Base-by-base conservation (phyloP, 2,113 vertebrate species). In the Hucho hucho region DNA sequence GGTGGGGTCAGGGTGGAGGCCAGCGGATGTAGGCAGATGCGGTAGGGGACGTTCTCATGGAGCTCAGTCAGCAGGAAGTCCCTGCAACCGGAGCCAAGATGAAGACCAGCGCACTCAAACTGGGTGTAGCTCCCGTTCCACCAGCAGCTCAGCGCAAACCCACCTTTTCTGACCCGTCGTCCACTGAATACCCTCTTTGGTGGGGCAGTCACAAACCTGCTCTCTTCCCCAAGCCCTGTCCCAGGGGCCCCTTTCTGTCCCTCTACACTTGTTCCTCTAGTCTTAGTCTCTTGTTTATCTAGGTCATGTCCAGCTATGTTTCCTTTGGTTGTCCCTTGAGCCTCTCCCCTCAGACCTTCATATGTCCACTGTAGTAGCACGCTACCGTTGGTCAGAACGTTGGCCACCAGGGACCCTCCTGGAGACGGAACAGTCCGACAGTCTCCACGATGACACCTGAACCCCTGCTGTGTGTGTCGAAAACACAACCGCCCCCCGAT, bases 111-210 rank as follows among this genome's bases (percentile, higher is more conserved):
- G 79, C 97, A 99, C 64, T 96, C 96, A 79, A 98, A 98, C 75
- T 96, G 95, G 53, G 96, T 95, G 87, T 96, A 96, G 90, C 95
- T 94, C 69, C 97, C 97, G 79, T 96, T 97, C 97, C 97, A 99
- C 86, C 95, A 96, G 93, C 97, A 99, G 90, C 94, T 95, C 68
- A 99, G 90, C 71, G 89, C 89, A 81, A 95, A 98, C 74, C 96
- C 96, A 64, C 92, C 92, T 6, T 87, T 88, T n/a, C 78, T 80
- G 76, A 72, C 81, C 37, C 69, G 75, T 3, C 73, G 75, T 20
- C 66, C 82, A 4, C 59, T 73, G 67, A 74, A 74, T 29, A 76
- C 70, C 32, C 29, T 22, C 29, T 63, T 75, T 16, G 75, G 74
- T 12, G 18, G 67, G 5, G 46, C 63, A 46, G 59, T 76, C 28